Base-by-base conservation (phyloP, 1,140 invertebrate species). In the Drosophila guanche region DNA sequence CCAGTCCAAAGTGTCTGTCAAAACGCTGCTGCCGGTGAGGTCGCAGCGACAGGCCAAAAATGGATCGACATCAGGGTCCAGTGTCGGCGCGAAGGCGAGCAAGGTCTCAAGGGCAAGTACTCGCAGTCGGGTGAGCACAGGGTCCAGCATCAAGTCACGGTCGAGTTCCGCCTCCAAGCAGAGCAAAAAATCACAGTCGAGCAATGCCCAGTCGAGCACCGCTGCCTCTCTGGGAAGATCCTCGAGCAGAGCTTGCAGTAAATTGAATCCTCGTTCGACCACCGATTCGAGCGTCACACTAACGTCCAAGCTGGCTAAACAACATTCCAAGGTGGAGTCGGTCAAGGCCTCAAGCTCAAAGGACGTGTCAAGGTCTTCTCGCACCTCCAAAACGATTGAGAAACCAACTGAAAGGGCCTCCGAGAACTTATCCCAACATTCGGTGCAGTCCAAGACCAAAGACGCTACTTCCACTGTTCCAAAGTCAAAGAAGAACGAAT, bases 1-100 rank as follows among this genome's bases (percentile, higher is more conserved):
- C n/a, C 63, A 1, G 12, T 33, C 16, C 8, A 40, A 55, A 33
- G 25, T 16, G 0, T 68, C 66, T 0, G 14, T 79, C 0, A 46
- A 2, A 23, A 84, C 80, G 1, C 33, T 84, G 40, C 8, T 84
- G 52, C 46, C 71, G 1, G 52, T 76, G 2, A 50, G 42, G 29
- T 54, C 43, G 1, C 37, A 6, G 22, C 61, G 47, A 1, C 25
- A 29, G 10, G 7, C 8, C 40, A 27, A 51, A 2, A 5, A 12
- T 4, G 2, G 14, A 8, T 47, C 57, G 14, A 5, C 4, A 1
- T 79, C 76, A 1, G n/a, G 45, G 0, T 29, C 14, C 0, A 79
- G 76, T 40, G 29, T 54, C 14, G 4, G 10, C 4, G 41, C 33
- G 16, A 42, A 46, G 0, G 14, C 3, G 0, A 66, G 42, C 7